A percentile compares a stretch with the other conserved stretches of the same genome.
These are phyloP conservation scores for Eupithecia dodoneata DNA, from an alignment of 2,888 invertebrate species.

Conservation along the genomic window DNA sequence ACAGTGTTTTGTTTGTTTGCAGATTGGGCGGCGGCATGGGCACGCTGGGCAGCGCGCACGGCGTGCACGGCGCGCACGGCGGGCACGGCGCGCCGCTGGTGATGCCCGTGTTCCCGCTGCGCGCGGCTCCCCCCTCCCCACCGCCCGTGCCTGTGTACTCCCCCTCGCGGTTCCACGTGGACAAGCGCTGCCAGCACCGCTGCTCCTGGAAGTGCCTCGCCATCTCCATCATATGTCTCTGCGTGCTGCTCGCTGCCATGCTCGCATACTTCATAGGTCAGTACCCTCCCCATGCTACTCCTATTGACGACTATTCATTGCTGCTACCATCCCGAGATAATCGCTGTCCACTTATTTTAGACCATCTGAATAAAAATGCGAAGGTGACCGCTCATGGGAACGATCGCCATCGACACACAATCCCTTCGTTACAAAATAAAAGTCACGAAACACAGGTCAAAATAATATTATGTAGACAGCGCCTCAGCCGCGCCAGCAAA, in stretches of 20 bases:
- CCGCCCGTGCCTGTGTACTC: slow-evolving; percentile 86
- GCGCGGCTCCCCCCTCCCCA: slow-evolving; percentile 93
- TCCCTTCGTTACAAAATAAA: neutral
- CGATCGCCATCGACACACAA: neutral
- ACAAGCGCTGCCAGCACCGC: slow-evolving; percentile 95
- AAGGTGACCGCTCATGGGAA: neutral
- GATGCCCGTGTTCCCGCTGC: slow-evolving; percentile 94
- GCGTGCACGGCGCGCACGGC: slow-evolving; percentile 89
- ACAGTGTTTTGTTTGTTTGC: slow-evolving; percentile 50
- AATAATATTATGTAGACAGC: neutral
- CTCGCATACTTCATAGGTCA: slow-evolving; percentile 98
- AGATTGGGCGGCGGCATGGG: slow-evolving; percentile 85
- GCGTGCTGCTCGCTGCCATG: slow-evolving; percentile 95
- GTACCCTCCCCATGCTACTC: slow-evolving; percentile 47
- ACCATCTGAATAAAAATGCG: neutral
- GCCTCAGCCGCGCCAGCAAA: slow-evolving; percentile 16
- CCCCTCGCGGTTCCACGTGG: slow-evolving; percentile 96
- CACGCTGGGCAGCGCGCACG: slow-evolving; percentile 86
- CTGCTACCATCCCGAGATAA: neutral
- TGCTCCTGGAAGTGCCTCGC: slow-evolving; percentile 99
- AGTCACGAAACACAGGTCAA: neutral
- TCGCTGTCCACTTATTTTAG: neutral
- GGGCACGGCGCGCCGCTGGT: slow-evolving; percentile 90
- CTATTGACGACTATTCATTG: neutral
- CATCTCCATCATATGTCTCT: slow-evolving; percentile 95